Evolutionary conservation across 2,888 invertebrate genomes (phyloP).

Genomic region (Phengaris arion): DNA sequence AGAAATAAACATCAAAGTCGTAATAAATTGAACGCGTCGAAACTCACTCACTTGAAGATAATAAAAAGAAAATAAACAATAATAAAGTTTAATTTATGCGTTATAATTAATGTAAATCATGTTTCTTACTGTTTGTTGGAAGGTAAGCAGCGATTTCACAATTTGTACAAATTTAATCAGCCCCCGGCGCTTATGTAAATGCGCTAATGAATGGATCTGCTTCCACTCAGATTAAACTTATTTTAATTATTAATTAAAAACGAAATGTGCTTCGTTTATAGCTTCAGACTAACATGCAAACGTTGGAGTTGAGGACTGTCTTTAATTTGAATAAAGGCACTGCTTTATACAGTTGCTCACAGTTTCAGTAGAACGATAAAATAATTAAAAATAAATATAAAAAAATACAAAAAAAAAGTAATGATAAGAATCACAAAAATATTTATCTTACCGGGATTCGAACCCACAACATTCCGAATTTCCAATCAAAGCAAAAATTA

Average conservation of each 20-base stretch:
- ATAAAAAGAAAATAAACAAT: slow-evolving; percentile 28
- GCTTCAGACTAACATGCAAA: slow-evolving; percentile 16
- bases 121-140: slow-evolving; percentile 34
- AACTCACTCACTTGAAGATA: background rate
- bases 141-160: slow-evolving; percentile 46
- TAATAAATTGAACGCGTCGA: background rate
- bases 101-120: slow-evolving; percentile 32
- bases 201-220: slow-evolving; percentile 60
- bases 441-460: too few relatives aligned
- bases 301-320: slow-evolving; percentile 1
- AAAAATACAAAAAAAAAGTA: too few relatives aligned
- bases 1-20: slow-evolving; percentile 5
- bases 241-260: slow-evolving; percentile 34
- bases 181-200: slow-evolving; percentile 68
- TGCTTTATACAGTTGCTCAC: background rate
- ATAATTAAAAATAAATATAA: too few relatives aligned
- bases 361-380: too few relatives aligned
- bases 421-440: too few relatives aligned
- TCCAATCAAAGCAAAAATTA: too few relatives aligned
- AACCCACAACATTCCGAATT: too few relatives aligned
- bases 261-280: slow-evolving; percentile 23
- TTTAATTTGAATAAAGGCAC: background rate
- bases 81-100: slow-evolving; percentile 29
- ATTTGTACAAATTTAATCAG: slow-evolving; percentile 64
- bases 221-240: slow-evolving; percentile 61